Evolutionary conservation across 2,797 vertebrate species (phyloP).

Genomic region (Enteromius trimaculatus): DNA sequence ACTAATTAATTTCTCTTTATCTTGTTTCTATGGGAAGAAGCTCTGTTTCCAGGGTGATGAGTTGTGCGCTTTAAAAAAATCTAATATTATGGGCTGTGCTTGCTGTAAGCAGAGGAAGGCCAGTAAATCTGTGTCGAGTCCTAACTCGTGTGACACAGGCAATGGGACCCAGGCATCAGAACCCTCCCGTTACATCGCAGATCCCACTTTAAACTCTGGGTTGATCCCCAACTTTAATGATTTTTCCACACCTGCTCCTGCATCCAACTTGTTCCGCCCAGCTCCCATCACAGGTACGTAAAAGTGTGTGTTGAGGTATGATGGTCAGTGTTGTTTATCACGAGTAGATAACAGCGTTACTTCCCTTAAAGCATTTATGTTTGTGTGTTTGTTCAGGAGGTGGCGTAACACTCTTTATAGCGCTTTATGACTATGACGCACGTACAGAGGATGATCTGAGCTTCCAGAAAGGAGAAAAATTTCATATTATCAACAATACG

Average conservation of each 20-base stretch:
- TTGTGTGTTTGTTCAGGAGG: conserved; percentile 72
- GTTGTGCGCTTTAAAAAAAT: conserved; percentile 53
- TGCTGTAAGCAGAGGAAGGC: conserved; percentile 89
- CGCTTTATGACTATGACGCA: conserved; percentile 93
- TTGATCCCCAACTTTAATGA: conserved; percentile 82
- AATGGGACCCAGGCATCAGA: conserved; percentile 65
- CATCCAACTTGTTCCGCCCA: conserved; percentile 62
- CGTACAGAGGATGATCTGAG: conserved; percentile 92
- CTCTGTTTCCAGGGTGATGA: conserved; percentile 69
- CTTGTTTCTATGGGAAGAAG: conserved; percentile 60
- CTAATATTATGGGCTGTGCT: conserved; percentile 89
- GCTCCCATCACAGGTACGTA: conserved; percentile 69
- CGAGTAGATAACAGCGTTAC: neutral
- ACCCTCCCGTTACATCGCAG: conserved; percentile 73
- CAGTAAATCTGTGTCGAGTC: conserved; percentile 67
- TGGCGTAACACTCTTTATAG: conserved; percentile 90
- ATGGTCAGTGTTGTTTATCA: neutral
- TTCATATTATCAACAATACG: conserved; percentile 97
- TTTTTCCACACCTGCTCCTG: conserved; percentile 69
- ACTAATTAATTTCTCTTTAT: neutral
- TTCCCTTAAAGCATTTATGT: conserved; percentile 35
- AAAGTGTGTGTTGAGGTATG: neutral
- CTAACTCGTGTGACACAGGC: conserved; percentile 58
- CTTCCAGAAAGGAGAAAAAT: conserved; percentile 95
- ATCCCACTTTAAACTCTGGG: conserved; percentile 70